Evolutionary conservation across 2,113 vertebrate species (phyloP).

Genomic region (Oryzias curvinotus): DNA sequence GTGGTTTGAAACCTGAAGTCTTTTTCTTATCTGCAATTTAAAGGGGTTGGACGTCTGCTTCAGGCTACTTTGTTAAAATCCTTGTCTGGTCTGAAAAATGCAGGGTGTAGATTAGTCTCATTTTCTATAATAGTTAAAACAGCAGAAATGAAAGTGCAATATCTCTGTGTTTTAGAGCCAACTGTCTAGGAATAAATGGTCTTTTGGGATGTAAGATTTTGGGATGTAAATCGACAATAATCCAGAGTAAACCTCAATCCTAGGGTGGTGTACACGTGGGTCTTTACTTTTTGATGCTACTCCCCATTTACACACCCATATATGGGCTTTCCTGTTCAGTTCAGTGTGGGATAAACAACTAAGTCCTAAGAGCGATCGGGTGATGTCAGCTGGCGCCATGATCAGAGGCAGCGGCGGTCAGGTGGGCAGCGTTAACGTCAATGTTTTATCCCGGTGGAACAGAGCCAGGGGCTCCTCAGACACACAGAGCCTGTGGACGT

Average conservation of each 20-base stretch:
- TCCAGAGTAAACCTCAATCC: conserved; percentile 17
- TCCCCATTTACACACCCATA: conserved; percentile 40
- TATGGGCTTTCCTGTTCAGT: conserved; percentile 33
- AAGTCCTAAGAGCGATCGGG: conserved; percentile 32
- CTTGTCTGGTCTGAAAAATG: no score
- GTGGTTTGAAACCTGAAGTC: no score
- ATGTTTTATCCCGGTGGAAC: conserved; percentile 30
- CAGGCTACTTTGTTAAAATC: no score
- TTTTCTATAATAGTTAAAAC: no score
- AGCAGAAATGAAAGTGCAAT: not conserved
- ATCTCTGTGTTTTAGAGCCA: not conserved
- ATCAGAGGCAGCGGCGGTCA: conserved; percentile 29
- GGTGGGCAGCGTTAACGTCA: conserved; percentile 30
- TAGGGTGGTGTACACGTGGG: conserved; percentile 9
- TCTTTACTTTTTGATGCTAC: conserved; percentile 51
- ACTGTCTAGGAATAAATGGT: not conserved
- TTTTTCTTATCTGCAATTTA: no score
- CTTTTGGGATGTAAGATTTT: not conserved
- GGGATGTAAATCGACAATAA: not conserved
- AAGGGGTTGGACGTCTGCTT: no score
- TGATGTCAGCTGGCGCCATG: conserved; percentile 27
- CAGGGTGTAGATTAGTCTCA: no score
- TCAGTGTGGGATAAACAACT: conserved; percentile 43
- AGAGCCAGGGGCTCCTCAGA: conserved; percentile 41
- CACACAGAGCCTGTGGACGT: conserved; percentile 34